A percentile compares a stretch with the other conserved stretches of the same genome.
Conservation (phyloP, 2,888 invertebrate species). For the Hylaea fasciaria region DNA sequence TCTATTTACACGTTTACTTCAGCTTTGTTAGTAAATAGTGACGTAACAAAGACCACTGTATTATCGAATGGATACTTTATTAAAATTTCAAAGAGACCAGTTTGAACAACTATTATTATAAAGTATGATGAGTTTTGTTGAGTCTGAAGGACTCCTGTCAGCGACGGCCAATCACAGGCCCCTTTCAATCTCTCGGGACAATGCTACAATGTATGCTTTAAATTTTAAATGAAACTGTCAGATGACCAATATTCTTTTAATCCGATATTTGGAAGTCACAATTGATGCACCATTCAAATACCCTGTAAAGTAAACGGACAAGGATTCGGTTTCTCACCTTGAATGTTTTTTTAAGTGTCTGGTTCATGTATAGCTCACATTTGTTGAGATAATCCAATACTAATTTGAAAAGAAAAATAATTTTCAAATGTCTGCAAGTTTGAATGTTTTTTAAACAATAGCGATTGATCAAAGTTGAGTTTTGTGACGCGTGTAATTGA, state of each 20-base stretch:
- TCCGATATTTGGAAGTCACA: constrained; percentile 9
- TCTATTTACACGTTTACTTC: constrained; percentile 34
- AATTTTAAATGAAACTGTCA: constrained; percentile 29
- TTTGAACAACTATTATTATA: constrained; percentile 15
- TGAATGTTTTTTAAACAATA: constrained; percentile 1
- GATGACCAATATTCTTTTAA: constrained; percentile 14
- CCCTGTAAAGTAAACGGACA: constrained; percentile 14
- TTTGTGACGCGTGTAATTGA: constrained; percentile 14
- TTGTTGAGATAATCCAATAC: constrained; percentile 3
- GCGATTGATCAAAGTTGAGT: constrained; percentile 5
- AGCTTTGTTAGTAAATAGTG: constrained; percentile 34
- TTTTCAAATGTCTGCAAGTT: not conserved
- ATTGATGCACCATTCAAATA: not conserved
- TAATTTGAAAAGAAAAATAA: too few relatives aligned
- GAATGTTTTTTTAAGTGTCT: constrained; percentile 2
- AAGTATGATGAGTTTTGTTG: constrained; percentile 10
- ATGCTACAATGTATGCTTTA: constrained; percentile 27
- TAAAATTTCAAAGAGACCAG: constrained; percentile 8
- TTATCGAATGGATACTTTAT: constrained; percentile 17
- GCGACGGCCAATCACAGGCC: not conserved
- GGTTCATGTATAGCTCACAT: not conserved
- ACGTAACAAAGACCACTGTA: constrained; percentile 26
- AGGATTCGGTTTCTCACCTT: constrained; percentile 14
- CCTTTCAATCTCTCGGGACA: not conserved
- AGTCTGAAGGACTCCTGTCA: constrained; percentile 21